phyloP scores from a whole-genome alignment of 2,888 invertebrate genomes.

The Machimus atricapillus region DNA sequence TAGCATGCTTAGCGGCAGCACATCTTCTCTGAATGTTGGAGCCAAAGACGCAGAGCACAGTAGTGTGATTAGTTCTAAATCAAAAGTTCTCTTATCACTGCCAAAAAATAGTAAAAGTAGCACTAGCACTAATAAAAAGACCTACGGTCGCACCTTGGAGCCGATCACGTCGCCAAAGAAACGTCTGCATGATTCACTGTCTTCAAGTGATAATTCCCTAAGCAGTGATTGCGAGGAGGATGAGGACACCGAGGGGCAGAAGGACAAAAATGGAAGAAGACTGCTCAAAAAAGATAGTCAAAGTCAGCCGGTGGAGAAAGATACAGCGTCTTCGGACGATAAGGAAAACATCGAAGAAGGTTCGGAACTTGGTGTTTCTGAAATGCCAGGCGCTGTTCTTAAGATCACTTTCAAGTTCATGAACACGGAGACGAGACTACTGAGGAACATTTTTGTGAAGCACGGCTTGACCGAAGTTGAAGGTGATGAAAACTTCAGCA shows the following conservation, averaged over 20 bases:
- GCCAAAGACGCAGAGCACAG: slow-evolving; percentile 44
- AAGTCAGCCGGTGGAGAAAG: background rate
- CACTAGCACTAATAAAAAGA: slow-evolving; percentile 30
- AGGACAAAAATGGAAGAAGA: background rate
- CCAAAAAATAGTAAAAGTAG: slow-evolving; percentile 48
- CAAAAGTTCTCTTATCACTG: slow-evolving; percentile 50
- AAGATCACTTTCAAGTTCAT: slow-evolving; percentile 81
- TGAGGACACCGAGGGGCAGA: background rate
- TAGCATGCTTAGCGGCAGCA: slow-evolving; percentile 14
- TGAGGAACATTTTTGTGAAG: slow-evolving; percentile 76
- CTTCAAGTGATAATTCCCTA: slow-evolving; percentile 59
- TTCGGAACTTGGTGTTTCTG: background rate
- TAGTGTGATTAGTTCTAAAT: slow-evolving; percentile 44
- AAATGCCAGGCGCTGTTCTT: slow-evolving; percentile 72
- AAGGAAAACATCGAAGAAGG: slow-evolving; percentile 47
- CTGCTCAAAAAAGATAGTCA: background rate
- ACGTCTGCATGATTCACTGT: slow-evolving; percentile 52
- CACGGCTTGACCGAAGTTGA: slow-evolving; percentile 78
- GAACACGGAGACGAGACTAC: slow-evolving; percentile 82
- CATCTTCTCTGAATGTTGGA: slow-evolving; percentile 42
- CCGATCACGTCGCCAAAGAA: slow-evolving; percentile 48
- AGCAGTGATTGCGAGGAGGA: slow-evolving; percentile 60
- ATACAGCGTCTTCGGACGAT: slow-evolving; percentile 47
- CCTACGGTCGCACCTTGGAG: background rate
- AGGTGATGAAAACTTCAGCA: slow-evolving; percentile 79